Conservation (phyloP, 2,797 vertebrate species). For the Kryptopterus vitreolus region DNA sequence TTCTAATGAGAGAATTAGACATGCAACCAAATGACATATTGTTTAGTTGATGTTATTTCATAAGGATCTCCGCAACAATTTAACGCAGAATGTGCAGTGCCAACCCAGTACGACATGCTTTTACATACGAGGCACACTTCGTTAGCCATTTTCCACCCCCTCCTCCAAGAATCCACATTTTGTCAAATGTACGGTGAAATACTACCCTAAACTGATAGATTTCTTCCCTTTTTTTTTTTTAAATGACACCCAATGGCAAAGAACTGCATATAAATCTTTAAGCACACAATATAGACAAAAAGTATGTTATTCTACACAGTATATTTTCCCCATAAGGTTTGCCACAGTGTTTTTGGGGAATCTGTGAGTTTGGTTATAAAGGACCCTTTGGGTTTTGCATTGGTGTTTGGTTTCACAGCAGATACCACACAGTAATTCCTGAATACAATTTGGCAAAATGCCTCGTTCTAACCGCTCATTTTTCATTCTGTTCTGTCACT, state of each 20-base stretch:
- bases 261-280: background rate
- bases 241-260: background rate
- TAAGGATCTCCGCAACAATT: background rate
- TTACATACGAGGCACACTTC: background rate
- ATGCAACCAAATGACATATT: too few species aligned
- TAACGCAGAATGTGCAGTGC: background rate
- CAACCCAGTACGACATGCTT: background rate
- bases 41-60: background rate
- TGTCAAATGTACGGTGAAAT: background rate
- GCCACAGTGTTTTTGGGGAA: background rate
- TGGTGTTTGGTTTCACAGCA: background rate
- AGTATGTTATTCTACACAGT: background rate
- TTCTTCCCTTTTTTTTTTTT: background rate
- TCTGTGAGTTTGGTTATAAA: background rate
- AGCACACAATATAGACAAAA: background rate
- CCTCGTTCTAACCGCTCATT: conserved; percentile 23
- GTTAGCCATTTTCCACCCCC: background rate
- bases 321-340: background rate
- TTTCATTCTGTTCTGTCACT: conserved; percentile 4
- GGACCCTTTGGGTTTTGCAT: background rate
- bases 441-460: background rate
- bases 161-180: background rate
- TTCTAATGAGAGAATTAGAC: background rate
- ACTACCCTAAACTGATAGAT: background rate
- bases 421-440: background rate